phyloP scores from a whole-genome alignment of 2,113 vertebrate species.

The Apodemus sylvaticus region DNA sequence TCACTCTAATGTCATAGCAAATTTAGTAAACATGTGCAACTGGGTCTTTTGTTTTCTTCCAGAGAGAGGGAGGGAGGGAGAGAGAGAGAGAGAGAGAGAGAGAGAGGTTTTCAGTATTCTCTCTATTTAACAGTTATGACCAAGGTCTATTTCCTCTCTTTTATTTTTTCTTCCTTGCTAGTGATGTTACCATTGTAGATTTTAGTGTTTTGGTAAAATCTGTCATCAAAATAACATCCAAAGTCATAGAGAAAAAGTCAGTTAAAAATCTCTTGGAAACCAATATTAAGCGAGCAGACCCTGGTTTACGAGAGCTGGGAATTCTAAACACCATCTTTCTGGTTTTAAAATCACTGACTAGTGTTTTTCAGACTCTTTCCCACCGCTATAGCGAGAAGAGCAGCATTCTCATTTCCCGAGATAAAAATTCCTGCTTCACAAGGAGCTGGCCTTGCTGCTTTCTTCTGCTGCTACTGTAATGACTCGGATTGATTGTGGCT shows the following conservation, averaged over 20 bases:
- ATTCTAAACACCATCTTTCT: slow-evolving; percentile 63
- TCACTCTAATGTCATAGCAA: neutral
- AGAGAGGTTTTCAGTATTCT: neutral
- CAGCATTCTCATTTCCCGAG: slow-evolving; percentile 32
- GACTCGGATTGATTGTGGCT: slow-evolving; percentile 63
- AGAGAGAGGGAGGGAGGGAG: neutral
- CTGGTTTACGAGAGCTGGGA: slow-evolving; percentile 43
- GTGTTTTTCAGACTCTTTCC: neutral
- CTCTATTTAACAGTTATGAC: neutral
- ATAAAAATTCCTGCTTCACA: slow-evolving; percentile 16
- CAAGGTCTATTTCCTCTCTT: neutral
- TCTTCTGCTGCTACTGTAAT: slow-evolving; percentile 12
- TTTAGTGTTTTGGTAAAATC: neutral
- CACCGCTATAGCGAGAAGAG: fast-evolving
- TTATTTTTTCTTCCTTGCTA: neutral
- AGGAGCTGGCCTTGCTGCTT: slow-evolving; percentile 32
- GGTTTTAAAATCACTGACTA: slow-evolving; percentile 45
- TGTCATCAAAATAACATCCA: neutral
- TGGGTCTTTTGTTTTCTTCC: neutral
- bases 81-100: neutral
- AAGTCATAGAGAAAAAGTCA: slow-evolving; percentile 77
- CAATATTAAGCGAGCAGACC: slow-evolving; percentile 40
- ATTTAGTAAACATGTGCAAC: neutral
- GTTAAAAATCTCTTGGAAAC: slow-evolving; percentile 48
- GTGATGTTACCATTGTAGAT: neutral